Base-by-base conservation (phyloP, 2,113 vertebrate genomes). In the Gavia stellata region DNA sequence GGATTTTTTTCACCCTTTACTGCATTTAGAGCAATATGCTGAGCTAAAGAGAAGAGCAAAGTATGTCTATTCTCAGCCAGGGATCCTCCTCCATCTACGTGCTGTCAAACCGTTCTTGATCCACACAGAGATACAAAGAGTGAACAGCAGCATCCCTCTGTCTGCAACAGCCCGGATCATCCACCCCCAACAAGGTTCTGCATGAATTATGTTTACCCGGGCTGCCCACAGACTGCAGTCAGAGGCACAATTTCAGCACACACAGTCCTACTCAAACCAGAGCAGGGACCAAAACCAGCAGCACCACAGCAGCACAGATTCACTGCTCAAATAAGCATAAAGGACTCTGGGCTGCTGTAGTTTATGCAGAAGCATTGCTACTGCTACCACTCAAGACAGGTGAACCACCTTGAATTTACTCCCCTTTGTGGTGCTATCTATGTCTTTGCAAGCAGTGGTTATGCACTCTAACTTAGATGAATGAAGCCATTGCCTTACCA, bases 401-500 rank as follows among this genome's bases (percentile, higher is more conserved):
- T 78, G 29, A 82, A 5, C 14, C 26, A 31, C 49, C n/a, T 47
- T 23, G 14, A 72, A 42, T 34, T 29, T 50, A 61, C 10, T 47
- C 14, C 38, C 11, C 24, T 50, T 7, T 6, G 23, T 2, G 5
- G 26, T 20, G 20, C 33, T 61, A 26, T 13, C 24, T 16, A 23
- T 19, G 11, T 33, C 63, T 70, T 33, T 55, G 45, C 34, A 83
- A 1, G 7, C n/a, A 91, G 36, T 12, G 34, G 16, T 20, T 56
- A 20, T 3, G 8, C 29, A 55, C 17, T n/a, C n/a, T 13, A 50
- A 7, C 52, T 28, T 33, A 31, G 14, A 86, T 33, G 14, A 75
- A 82, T 6, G 12, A 89, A 91, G 33, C 31, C 56, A 19, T 20
- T 83, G 72, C 52, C 94, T 95, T 96, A 99, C 99, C 99, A 98